Conservation (phyloP, 2,113 vertebrate genomes). For the Pholis gunnellus region DNA sequence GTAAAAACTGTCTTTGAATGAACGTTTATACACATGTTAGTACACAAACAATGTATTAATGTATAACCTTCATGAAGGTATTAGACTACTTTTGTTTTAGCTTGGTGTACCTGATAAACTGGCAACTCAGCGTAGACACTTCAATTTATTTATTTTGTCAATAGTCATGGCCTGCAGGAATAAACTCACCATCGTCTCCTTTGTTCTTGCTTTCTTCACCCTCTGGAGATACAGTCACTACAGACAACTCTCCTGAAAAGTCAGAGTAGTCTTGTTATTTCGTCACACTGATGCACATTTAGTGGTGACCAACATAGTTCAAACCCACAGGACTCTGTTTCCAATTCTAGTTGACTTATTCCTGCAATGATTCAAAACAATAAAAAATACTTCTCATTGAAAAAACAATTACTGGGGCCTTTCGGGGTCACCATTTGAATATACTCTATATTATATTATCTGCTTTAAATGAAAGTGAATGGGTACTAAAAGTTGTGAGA, state of each 20-base stretch:
- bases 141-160: constrained; percentile 4
- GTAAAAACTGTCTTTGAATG: neutral
- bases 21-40: neutral
- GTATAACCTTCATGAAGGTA: neutral
- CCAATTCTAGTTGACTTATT: neutral
- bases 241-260: constrained; percentile 78
- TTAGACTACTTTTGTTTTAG: neutral
- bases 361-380: neutral
- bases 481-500: neutral
- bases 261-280: neutral
- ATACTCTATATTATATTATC: neutral
- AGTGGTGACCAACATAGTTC: neutral
- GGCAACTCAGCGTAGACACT: neutral
- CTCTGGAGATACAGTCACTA: constrained; percentile 71
- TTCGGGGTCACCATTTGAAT: neutral
- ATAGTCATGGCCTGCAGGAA: neutral
- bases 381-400: neutral
- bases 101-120: neutral
- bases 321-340: neutral
- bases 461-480: neutral
- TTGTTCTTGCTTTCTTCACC: constrained; percentile 70
- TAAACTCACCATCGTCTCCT: constrained; percentile 70
- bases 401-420: neutral
- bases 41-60: neutral
- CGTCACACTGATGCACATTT: neutral